phyloP scores from a whole-genome alignment of 2,888 invertebrate species.

The Eristalinus sepulchralis region DNA sequence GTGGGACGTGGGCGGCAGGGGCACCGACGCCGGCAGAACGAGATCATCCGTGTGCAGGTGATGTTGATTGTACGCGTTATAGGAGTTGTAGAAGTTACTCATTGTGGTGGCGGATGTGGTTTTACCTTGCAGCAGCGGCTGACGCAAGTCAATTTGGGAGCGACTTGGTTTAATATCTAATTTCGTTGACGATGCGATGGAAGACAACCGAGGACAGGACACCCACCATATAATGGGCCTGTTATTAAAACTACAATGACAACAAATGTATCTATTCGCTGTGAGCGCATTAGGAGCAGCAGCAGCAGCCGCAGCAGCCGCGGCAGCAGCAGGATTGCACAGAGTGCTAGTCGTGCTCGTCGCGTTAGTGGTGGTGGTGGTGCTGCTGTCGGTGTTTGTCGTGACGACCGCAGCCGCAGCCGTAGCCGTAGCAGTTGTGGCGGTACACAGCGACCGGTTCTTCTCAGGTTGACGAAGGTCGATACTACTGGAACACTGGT shows the following conservation, averaged over 20 bases:
- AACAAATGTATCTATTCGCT: slow-evolving; percentile 76
- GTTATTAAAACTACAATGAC: slow-evolving; percentile 79
- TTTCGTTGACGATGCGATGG: slow-evolving; percentile 74
- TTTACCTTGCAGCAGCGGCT: not conserved
- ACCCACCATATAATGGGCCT: slow-evolving; percentile 80
- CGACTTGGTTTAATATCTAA: slow-evolving; percentile 62
- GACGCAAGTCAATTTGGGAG: slow-evolving; percentile 61
- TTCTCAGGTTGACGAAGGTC: slow-evolving; percentile 64
- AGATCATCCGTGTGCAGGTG: slow-evolving; percentile 71
- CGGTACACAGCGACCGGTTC: slow-evolving; percentile 60
- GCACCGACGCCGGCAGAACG: slow-evolving; percentile 70
- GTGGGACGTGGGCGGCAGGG: slow-evolving; percentile 68
- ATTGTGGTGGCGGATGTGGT: slow-evolving; percentile 35
- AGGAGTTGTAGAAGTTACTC: slow-evolving; percentile 65
- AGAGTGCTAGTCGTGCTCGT: slow-evolving; percentile 3
- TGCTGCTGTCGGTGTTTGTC: not conserved
- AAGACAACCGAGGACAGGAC: slow-evolving; percentile 79
- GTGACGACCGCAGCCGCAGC: too few relatives aligned
- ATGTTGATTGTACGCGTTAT: slow-evolving; percentile 66
- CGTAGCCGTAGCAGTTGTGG: slow-evolving; percentile 26
- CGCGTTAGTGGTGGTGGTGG: slow-evolving; percentile 36
- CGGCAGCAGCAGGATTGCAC: slow-evolving; percentile 34
- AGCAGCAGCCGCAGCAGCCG: not conserved
- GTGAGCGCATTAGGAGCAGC: slow-evolving; percentile 70
- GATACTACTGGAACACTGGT: slow-evolving; percentile 68